phyloP scores from a whole-genome alignment of 1,140 invertebrate genomes.

The Himalopsyche phryganea region DNA sequence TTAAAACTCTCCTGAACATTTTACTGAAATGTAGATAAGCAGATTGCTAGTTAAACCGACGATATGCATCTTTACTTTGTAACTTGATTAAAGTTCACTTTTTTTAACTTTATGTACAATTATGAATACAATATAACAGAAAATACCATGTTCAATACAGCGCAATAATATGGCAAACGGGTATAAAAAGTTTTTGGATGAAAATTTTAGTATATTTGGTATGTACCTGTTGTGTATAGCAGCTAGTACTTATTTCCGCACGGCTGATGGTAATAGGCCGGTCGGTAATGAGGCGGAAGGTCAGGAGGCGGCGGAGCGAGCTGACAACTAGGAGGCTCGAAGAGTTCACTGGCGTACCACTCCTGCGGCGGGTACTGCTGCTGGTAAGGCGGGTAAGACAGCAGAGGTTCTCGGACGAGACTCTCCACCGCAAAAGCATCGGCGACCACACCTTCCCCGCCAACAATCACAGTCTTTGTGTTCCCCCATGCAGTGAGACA shows the following conservation, averaged over 20 bases:
- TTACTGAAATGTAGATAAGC: too few relatives aligned
- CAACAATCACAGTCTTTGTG: constrained; percentile 35
- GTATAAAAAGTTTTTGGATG: too few relatives aligned
- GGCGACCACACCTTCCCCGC: constrained; percentile 37
- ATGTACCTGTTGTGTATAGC: too few relatives aligned
- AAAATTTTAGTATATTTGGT: too few relatives aligned
- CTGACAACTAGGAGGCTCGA: constrained; percentile 56
- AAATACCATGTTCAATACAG: too few relatives aligned
- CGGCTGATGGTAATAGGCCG: constrained; percentile 55
- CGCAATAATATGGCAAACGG: too few relatives aligned
- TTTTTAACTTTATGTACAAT: too few relatives aligned
- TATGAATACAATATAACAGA: too few relatives aligned
- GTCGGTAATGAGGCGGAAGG: constrained; percentile 49
- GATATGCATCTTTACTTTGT: too few relatives aligned
- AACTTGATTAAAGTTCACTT: too few relatives aligned
- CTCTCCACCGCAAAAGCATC: constrained; percentile 46
- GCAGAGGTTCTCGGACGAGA: constrained; percentile 48
- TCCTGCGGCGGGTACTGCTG: constrained; percentile 45
- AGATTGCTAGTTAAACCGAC: too few relatives aligned
- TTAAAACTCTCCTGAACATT: too few relatives aligned
- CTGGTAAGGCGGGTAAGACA: constrained; percentile 47
- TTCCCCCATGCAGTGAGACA: constrained; percentile 33
- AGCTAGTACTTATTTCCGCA: constrained; percentile 37
- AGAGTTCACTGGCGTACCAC: constrained; percentile 55
- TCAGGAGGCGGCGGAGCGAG: constrained; percentile 53